A percentile compares a stretch with the other conserved stretches of the same genome.
These are phyloP conservation scores for Phacellophora camtschatica DNA, from an alignment of 30 jellyfish, hydroid and myxozoan species.

Conservation along the genomic window DNA sequence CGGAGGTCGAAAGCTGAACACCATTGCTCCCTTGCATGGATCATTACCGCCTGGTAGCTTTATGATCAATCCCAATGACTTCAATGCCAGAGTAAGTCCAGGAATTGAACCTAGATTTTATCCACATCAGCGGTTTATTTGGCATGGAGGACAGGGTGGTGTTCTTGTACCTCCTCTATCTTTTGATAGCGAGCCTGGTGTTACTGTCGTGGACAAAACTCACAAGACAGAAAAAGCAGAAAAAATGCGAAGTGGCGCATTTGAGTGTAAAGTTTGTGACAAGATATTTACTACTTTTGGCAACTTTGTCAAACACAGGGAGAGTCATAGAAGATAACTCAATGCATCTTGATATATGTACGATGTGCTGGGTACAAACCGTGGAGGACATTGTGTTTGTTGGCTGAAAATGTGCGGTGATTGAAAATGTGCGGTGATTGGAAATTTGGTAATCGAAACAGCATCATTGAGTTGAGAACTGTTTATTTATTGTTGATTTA, in stretches of 20 bases:
- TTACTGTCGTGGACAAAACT: neutral
- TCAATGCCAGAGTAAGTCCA: slow-evolving; percentile 14
- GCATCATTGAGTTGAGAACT: too few relatives aligned
- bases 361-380: too few relatives aligned
- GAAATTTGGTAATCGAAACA: too few relatives aligned
- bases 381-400: too few relatives aligned
- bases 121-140: neutral
- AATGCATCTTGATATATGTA: too few relatives aligned
- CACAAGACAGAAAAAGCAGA: neutral
- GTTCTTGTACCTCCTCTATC: neutral
- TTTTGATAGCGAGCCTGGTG: neutral
- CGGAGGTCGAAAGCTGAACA: neutral
- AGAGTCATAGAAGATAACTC: slow-evolving; percentile 13
- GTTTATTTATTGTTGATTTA: too few relatives aligned
- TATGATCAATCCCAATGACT: slow-evolving; percentile 6
- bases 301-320: slow-evolving; percentile 48
- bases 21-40: neutral
- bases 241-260: neutral
- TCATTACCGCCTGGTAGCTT: slow-evolving; percentile 39
- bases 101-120: neutral
- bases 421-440: too few relatives aligned
- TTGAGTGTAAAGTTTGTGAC: slow-evolving; percentile 35
- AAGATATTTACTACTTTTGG: slow-evolving; percentile 40
- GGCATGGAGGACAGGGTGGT: neutral
- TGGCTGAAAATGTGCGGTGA: too few relatives aligned